Evolutionary conservation across 2,797 vertebrate genomes (phyloP).

Genomic region (Remorina albescens): DNA sequence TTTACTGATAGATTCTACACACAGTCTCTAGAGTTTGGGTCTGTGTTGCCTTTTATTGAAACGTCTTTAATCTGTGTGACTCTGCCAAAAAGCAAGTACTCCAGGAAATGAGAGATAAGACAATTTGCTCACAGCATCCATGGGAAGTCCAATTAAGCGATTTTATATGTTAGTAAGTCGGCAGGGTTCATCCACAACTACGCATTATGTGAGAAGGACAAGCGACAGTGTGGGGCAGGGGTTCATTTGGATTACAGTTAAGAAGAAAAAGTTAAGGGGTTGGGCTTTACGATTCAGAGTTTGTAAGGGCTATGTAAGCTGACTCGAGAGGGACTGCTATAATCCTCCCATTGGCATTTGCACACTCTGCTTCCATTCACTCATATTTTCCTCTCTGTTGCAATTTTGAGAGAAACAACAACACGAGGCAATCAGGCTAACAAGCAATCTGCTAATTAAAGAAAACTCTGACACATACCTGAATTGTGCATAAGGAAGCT

Average conservation of each 20-base stretch:
- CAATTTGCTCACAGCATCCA: conserved; percentile 25
- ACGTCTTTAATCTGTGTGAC: conserved; percentile 38
- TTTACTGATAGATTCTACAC: conserved; percentile 18
- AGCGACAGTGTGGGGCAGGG: conserved; percentile 24
- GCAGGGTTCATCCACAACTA: conserved; percentile 24
- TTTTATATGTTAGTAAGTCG: conserved; percentile 29
- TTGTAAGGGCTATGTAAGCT: conserved; percentile 25
- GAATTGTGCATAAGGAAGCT: conserved; percentile 34
- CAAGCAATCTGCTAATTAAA: conserved; percentile 50
- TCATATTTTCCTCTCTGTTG: conserved; percentile 20
- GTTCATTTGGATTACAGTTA: conserved; percentile 54
- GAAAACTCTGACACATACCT: conserved; percentile 51
- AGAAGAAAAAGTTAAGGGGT: conserved; percentile 22
- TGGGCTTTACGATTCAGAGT: conserved; percentile 38
- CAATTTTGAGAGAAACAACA: conserved; percentile 34
- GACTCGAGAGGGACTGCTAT: conserved; percentile 22
- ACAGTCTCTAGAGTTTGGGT: conserved; percentile 6
- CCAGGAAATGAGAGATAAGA: conserved; percentile 36
- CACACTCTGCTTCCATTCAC: conserved; percentile 12
- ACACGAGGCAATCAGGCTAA: conserved; percentile 29
- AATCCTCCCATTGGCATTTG: conserved; percentile 33
- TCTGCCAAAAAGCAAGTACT: conserved; percentile 33
- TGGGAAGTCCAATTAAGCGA: conserved; percentile 43
- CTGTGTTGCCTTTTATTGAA: conserved; percentile 13
- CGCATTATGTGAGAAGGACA: conserved; percentile 15